A percentile compares a stretch with the other conserved stretches of the same genome.
Conservation (phyloP, 2,888 invertebrate species). For the Netelia virgata region DNA sequence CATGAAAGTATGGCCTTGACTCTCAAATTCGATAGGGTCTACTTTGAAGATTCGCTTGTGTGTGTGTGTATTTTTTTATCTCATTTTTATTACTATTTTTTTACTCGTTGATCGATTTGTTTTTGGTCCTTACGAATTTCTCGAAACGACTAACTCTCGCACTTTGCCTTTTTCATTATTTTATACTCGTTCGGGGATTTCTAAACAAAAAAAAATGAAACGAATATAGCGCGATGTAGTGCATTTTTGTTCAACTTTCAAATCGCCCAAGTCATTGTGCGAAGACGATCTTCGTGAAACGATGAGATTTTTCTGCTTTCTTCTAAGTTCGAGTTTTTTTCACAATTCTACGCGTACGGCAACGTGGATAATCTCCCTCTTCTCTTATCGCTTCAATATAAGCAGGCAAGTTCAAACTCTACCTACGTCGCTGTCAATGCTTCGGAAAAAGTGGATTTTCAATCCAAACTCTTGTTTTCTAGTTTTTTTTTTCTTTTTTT, state of each 20-base stretch:
- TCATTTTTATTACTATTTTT: conserved; percentile 65
- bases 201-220: conserved; percentile 67
- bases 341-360: conserved; percentile 62
- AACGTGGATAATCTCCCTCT: conserved; percentile 49
- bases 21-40: conserved; percentile 63
- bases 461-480: conserved; percentile 26
- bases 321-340: conserved; percentile 53
- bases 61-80: conserved; percentile 52
- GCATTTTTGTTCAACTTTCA: conserved; percentile 51
- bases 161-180: conserved; percentile 56
- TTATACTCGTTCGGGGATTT: conserved; percentile 51
- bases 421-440: conserved; percentile 52
- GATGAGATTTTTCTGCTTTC: conserved; percentile 49
- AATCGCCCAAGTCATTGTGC: conserved; percentile 24
- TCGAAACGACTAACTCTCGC: conserved; percentile 57
- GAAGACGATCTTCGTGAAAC: conserved; percentile 31
- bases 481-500: conserved; percentile 18
- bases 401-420: conserved; percentile 52
- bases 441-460: conserved; percentile 52
- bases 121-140: conserved; percentile 54
- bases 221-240: conserved; percentile 67
- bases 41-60: conserved; percentile 60
- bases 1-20: conserved; percentile 76
- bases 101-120: conserved; percentile 53
- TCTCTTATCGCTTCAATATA: conserved; percentile 25